Evolutionary conservation across 2,113 vertebrate genomes (phyloP), one percentile per base, ranked within the genome.

Genomic region (Clarias macrocephalus): DNA sequence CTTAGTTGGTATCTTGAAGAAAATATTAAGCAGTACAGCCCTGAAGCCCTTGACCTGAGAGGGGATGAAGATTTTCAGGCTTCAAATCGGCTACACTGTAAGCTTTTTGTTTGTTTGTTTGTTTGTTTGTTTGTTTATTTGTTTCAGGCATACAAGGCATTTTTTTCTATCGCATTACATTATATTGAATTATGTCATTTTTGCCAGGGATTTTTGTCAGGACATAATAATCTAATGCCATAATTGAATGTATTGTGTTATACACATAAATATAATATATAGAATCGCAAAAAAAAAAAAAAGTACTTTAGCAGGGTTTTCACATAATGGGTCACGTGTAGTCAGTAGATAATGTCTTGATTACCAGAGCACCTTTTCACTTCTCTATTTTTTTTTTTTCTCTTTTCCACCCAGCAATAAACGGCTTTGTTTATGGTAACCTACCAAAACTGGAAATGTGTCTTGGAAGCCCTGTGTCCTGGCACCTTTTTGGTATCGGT

Each of bases 401-500:
- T 0, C 48, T 5, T 28, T 9, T 63, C 19, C 0, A 59, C 15
- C 42, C 25, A 95, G 98, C 97, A 66, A 97, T 99, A 91, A 99
- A 99, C 0, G 98, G 98, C 25, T 99, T 95, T 88, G 93, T 96
- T 89, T 99, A 95, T 60, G 98, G 97, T 54, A 99, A 98, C 91
- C 93, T 99, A 18, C 98, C 97, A 0, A 93, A 90, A 65, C 87
- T 98, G 70, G 68, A 95, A 84, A 92, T 98, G 92, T 99, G 98
- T 84, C 92, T 94, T 62, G 90, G 95, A 25, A 92, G 92, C 7
- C 77, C 88, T 0, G 94, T 97, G 81, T 96, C 96, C 86, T 99
- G 97, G 98, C 97, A 99, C 91, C 91, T 99, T 85, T 95, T 98
- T 88, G 97, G 97, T 65, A 98, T 99, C 94, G 98, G 98, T 4